phyloP scores from a whole-genome alignment of 35 echinoderm and acorn worm species.

The Anneissia japonica region DNA sequence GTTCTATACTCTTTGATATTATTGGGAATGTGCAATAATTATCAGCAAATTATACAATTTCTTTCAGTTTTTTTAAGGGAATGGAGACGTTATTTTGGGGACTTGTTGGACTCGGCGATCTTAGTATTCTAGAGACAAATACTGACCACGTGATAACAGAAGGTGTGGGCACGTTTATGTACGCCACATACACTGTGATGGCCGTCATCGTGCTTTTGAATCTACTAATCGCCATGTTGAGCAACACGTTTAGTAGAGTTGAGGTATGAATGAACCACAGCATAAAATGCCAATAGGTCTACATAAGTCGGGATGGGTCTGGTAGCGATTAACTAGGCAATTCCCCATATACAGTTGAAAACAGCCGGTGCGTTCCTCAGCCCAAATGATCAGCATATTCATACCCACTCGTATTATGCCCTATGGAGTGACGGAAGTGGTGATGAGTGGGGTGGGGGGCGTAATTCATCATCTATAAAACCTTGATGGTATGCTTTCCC shows the following conservation, averaged over 20 bases:
- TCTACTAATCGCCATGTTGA: conserved; percentile 65
- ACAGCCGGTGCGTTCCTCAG: no score
- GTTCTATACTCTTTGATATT: no score
- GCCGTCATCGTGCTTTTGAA: conserved; percentile 47
- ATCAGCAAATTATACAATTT: no score
- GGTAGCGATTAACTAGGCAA: no score
- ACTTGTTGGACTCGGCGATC: conserved; percentile 23
- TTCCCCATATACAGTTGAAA: no score
- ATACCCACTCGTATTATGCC: no score
- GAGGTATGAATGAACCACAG: conserved; percentile 43
- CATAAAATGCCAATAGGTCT: no score
- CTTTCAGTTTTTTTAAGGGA: conserved; percentile 7
- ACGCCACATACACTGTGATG: conserved; percentile 30
- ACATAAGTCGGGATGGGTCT: no score
- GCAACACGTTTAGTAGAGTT: conserved; percentile 49
- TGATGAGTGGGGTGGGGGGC: no score
- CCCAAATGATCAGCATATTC: no score
- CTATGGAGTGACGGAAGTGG: no score
- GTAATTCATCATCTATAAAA: neutral
- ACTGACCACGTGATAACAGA: conserved; percentile 23
- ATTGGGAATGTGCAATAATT: no score
- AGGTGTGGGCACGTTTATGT: conserved; percentile 22
- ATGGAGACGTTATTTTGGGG: conserved; percentile 52
- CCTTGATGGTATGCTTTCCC: neutral
- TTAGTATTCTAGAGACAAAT: neutral